phyloP scores from a whole-genome alignment of 2,113 vertebrate genomes.

The Herpailurus yagouaroundi region DNA sequence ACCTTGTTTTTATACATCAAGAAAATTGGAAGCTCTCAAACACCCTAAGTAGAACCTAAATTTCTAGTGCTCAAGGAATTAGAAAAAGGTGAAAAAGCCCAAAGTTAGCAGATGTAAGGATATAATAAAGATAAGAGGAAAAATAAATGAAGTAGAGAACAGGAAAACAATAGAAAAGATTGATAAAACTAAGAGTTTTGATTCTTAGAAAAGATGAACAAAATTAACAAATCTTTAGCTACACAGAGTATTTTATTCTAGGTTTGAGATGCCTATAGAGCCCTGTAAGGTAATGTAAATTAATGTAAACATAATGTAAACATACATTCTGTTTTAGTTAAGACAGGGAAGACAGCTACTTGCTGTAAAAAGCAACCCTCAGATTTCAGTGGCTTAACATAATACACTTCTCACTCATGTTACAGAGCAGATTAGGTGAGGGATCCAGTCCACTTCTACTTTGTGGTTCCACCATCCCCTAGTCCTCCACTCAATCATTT shows the following conservation, averaged over 20 bases:
- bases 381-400: background rate
- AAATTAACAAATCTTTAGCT: background rate
- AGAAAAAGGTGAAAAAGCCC: background rate
- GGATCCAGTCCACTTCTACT: background rate
- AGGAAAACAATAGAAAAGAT: constrained; percentile 21
- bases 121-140: background rate
- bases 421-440: background rate
- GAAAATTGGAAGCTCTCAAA: background rate
- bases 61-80: constrained; percentile 4
- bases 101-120: background rate
- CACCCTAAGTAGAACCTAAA: background rate
- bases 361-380: background rate
- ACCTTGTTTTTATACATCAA: background rate
- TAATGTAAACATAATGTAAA: background rate
- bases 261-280: background rate
- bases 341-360: background rate
- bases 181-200: background rate
- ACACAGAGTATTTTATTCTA: background rate
- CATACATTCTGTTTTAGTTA: background rate
- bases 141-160: background rate
- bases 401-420: background rate
- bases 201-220: background rate
- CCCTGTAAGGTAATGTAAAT: background rate
- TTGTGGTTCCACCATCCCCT: background rate
- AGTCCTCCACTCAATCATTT: background rate